A percentile compares a stretch with the other conserved stretches of the same genome.
Evolutionary conservation across 2,888 invertebrate species (phyloP).

Genomic region (Plagiodera versicolora): DNA sequence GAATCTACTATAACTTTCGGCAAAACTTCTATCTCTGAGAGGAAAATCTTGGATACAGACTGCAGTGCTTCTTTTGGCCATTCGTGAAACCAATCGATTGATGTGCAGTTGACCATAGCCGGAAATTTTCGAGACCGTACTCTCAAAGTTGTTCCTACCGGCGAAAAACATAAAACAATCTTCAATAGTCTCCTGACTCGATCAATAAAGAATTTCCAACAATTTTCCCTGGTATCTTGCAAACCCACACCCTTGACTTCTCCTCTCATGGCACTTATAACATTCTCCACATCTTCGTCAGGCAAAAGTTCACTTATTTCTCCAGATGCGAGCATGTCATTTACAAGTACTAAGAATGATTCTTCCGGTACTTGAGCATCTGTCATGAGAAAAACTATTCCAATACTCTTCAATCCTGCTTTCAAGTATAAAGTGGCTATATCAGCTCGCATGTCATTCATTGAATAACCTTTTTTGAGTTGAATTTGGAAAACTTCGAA

Average conservation of each 20-base stretch:
- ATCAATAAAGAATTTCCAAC: conserved; percentile 94
- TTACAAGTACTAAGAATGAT: conserved; percentile 86
- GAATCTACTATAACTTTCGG: conserved; percentile 65
- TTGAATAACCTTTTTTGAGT: conserved; percentile 84
- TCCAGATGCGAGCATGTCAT: conserved; percentile 91
- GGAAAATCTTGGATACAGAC: conserved; percentile 84
- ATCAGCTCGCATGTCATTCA: conserved; percentile 77
- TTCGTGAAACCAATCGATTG: conserved; percentile 96
- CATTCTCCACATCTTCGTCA: conserved; percentile 89
- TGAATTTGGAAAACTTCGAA: conserved; percentile 93
- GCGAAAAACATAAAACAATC: conserved; percentile 89
- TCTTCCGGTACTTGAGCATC: conserved; percentile 93
- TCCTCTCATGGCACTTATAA: conserved; percentile 73
- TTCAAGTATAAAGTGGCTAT: conserved; percentile 79
- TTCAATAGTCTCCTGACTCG: conserved; percentile 77
- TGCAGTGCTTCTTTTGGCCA: conserved; percentile 92
- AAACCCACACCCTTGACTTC: conserved; percentile 83
- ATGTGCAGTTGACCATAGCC: conserved; percentile 88
- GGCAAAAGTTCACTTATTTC: conserved; percentile 89
- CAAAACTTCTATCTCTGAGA: conserved; percentile 74
- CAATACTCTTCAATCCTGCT: conserved; percentile 80
- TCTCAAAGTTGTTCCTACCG: conserved; percentile 87
- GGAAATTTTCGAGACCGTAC: conserved; percentile 91
- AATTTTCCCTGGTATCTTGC: conserved; percentile 86
- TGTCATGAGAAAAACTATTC: conserved; percentile 86